These are phyloP conservation scores for Orgyia antiqua DNA, from an alignment of 2,888 invertebrate genomes.

Conservation along the genomic window DNA sequence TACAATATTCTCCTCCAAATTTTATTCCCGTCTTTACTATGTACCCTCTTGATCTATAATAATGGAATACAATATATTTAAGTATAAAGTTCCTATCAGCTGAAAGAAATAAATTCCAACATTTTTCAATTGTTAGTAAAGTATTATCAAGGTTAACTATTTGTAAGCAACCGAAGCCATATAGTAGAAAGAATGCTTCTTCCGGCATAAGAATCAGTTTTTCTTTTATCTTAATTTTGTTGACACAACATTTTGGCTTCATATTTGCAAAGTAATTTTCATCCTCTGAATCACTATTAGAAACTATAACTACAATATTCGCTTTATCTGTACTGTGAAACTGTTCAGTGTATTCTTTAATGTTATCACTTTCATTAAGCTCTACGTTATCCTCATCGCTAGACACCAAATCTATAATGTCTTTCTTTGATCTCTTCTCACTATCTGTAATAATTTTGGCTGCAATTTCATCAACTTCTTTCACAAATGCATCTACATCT, in stretches of 20 bases:
- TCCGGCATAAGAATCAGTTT: conserved; percentile 83
- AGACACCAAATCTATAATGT: conserved; percentile 68
- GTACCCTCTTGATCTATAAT: conserved; percentile 93
- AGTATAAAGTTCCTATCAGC: conserved; percentile 80
- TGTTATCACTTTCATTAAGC: conserved; percentile 14
- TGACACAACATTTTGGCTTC: conserved; percentile 78
- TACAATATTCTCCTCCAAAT: conserved; percentile 93
- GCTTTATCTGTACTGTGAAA: conserved; percentile 36
- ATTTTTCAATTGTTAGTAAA: conserved; percentile 65
- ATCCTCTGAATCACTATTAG: conserved; percentile 81
- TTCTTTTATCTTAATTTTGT: conserved; percentile 79
- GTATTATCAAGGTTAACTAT: conserved; percentile 73
- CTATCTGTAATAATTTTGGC: conserved; percentile 46
- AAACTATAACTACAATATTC: conserved; percentile 77
- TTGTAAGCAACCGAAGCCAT: conserved; percentile 82
- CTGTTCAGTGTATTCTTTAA: conserved; percentile 14
- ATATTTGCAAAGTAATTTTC: conserved; percentile 80
- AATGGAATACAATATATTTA: conserved; percentile 89
- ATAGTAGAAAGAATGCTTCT: conserved; percentile 87
- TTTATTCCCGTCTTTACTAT: conserved; percentile 92
- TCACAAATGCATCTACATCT: conserved; percentile 43
- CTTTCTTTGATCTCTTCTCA: conserved; percentile 37
- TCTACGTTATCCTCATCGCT: conserved; percentile 49
- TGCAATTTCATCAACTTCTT: conserved; percentile 46
- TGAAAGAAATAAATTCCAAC: conserved; percentile 79